Conservation (phyloP, 2,797 vertebrate species). For the Molossus molossus region DNA sequence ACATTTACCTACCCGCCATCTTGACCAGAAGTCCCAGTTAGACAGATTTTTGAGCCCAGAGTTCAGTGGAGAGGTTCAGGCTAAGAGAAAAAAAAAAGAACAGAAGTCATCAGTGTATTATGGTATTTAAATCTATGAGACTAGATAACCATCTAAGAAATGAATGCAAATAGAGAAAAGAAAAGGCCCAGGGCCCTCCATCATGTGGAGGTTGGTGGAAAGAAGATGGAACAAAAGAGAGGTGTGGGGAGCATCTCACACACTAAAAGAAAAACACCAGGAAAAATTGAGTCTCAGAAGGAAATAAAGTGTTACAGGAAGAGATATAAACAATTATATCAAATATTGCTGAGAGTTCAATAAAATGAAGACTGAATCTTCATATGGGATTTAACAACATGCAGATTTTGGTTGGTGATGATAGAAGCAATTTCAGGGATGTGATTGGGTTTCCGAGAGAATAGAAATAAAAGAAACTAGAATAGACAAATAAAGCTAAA, state of each 20-base stretch:
- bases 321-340: background rate
- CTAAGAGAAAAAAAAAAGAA: background rate
- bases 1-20: too few relatives aligned
- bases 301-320: background rate
- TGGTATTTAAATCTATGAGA: background rate
- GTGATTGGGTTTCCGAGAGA: background rate
- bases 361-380: background rate
- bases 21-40: background rate
- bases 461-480: background rate
- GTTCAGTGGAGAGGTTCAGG: background rate
- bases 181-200: background rate
- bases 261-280: background rate
- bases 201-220: background rate
- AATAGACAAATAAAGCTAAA: background rate
- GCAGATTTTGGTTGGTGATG: background rate
- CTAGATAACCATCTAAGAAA: background rate
- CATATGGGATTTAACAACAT: background rate
- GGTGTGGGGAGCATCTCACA: background rate
- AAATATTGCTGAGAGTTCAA: background rate
- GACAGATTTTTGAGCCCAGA: background rate
- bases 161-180: background rate
- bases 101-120: background rate
- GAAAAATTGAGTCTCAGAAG: background rate
- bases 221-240: background rate
- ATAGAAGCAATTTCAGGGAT: background rate